A percentile compares a stretch with the other conserved stretches of the same genome.
Conservation (phyloP, 2,888 invertebrate genomes). For the Ectemnius continuus region DNA sequence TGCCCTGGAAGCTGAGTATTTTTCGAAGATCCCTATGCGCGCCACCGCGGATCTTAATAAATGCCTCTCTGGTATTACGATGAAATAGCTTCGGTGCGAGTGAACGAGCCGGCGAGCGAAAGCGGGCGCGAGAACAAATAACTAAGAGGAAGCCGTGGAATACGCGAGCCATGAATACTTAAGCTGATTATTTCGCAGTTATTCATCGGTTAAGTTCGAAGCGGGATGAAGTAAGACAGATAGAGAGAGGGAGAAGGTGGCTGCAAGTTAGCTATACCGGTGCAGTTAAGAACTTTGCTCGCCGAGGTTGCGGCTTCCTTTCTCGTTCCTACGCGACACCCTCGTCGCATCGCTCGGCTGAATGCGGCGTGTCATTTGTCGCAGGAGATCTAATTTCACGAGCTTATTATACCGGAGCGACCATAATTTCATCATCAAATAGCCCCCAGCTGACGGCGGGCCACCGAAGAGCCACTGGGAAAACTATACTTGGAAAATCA, state of each 20-base stretch:
- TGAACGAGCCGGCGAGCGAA: background rate
- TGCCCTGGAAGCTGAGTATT: background rate
- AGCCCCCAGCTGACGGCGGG: too few relatives aligned
- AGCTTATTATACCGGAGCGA: background rate
- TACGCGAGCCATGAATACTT: conserved; percentile 68
- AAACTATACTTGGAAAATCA: too few relatives aligned
- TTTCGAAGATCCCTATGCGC: background rate
- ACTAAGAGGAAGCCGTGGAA: conserved; percentile 23
- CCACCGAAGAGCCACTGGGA: too few relatives aligned
- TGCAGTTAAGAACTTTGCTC: conserved; percentile 65
- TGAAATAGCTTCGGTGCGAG: conserved; percentile 12
- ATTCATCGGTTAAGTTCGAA: conserved; percentile 70
- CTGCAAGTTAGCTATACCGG: conserved; percentile 58
- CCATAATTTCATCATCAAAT: too few relatives aligned
- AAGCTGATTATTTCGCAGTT: conserved; percentile 72
- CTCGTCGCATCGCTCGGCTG: conserved; percentile 15
- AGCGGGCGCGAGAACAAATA: conserved; percentile 17
- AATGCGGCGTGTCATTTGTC: conserved; percentile 61
- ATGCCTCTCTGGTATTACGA: conserved; percentile 15
- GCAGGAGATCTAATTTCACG: conserved; percentile 61
- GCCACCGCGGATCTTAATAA: conserved; percentile 8
- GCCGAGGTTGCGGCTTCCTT: conserved; percentile 31
- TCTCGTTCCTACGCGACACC: conserved; percentile 15
- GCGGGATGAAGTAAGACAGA: conserved; percentile 21
- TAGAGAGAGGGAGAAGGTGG: background rate